A percentile compares a stretch with the other conserved stretches of the same genome.
Evolutionary conservation across 2,797 vertebrate species (phyloP).

Genomic region (Syndactyla subalaris): DNA sequence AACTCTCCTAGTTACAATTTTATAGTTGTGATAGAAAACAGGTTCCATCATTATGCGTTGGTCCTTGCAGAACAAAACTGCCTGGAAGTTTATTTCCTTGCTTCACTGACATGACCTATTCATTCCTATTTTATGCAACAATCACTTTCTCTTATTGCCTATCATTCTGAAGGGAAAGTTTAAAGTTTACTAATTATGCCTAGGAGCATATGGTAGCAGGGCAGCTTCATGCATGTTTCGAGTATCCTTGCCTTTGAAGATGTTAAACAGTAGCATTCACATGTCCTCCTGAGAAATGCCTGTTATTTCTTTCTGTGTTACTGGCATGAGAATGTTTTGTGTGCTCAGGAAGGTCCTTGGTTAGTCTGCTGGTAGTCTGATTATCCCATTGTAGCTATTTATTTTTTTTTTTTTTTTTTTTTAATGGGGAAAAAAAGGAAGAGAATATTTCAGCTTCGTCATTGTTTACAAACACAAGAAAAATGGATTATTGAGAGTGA

Average conservation of each 20-base stretch:
- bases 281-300: not conserved
- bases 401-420: not conserved
- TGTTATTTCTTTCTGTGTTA: conserved; percentile 51
- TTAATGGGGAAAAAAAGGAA: not conserved
- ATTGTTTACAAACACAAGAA: not conserved
- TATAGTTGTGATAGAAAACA: not conserved
- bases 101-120: not conserved
- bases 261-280: conserved; percentile 21
- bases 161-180: not conserved
- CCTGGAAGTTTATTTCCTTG: not conserved
- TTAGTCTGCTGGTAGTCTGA: conserved; percentile 49
- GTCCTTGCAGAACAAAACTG: not conserved
- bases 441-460: not conserved
- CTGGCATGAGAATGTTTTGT: conserved; percentile 19
- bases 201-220: not conserved
- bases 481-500: rapidly evolving
- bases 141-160: not conserved
- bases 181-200: not conserved
- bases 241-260: not conserved
- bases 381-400: conserved; percentile 35
- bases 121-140: not conserved
- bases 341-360: conserved; percentile 4
- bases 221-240: not conserved
- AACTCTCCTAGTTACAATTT: not conserved
- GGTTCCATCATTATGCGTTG: not conserved